Percentiles rank a stretch among this genome's conserved stretches.
Conservation (phyloP, 2,797 vertebrate species). For the Pterois miles region DNA sequence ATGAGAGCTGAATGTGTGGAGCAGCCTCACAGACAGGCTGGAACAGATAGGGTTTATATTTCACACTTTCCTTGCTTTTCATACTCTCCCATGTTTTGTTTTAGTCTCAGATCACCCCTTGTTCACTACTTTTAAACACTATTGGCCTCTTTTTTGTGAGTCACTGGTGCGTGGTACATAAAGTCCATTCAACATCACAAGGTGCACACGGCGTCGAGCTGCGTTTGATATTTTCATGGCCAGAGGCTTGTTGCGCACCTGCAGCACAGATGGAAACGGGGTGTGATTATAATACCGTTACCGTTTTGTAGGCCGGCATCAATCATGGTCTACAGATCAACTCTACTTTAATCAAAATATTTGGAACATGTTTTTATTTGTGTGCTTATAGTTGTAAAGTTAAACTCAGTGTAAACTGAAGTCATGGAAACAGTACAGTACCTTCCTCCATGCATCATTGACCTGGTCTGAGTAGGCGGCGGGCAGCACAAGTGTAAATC, state of each 20-base stretch:
- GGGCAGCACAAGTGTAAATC: constrained; percentile 24
- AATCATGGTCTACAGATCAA: background rate
- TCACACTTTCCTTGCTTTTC: constrained; percentile 30
- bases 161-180: background rate
- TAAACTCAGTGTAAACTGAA: background rate
- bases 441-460: background rate
- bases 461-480: constrained; percentile 21
- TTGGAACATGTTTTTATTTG: background rate
- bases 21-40: constrained; percentile 18
- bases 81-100: constrained; percentile 3
- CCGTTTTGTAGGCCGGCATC: background rate
- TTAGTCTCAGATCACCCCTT: constrained; percentile 14
- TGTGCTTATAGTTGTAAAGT: background rate
- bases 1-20: constrained; percentile 50
- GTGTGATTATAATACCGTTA: constrained; percentile 7
- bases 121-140: background rate
- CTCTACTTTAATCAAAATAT: background rate
- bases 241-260: background rate
- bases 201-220: background rate
- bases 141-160: background rate
- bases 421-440: background rate
- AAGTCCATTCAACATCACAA: constrained; percentile 18
- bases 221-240: constrained; percentile 19
- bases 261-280: constrained; percentile 2
- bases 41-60: constrained; percentile 33